These are phyloP conservation scores for Amblyopsis rosae DNA, from an alignment of 2,113 vertebrate genomes.

Conservation along the genomic window DNA sequence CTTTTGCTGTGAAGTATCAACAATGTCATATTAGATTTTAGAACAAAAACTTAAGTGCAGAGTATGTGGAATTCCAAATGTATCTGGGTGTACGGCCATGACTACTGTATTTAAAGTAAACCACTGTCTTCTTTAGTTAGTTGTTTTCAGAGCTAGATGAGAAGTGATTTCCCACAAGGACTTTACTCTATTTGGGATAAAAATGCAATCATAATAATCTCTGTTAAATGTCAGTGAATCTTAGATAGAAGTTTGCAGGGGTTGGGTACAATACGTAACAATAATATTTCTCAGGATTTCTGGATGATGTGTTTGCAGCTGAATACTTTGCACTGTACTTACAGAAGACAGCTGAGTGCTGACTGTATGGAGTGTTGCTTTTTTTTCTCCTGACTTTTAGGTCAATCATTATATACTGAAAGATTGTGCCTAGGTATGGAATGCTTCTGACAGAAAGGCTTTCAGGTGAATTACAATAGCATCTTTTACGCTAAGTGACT, in stretches of 20 bases:
- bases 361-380: neutral
- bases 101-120: too few species aligned
- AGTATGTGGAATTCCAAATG: neutral
- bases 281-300: slow-evolving; percentile 1
- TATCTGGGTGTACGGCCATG: neutral
- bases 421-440: neutral
- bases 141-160: slow-evolving; percentile 28
- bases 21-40: too few species aligned
- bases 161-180: slow-evolving; percentile 19
- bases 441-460: slow-evolving; percentile 15
- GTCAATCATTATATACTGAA: neutral
- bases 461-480: neutral
- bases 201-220: slow-evolving; percentile 59
- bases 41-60: neutral
- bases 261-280: neutral
- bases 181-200: slow-evolving; percentile 45
- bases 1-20: slow-evolving; percentile 7
- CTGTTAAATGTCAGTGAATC: slow-evolving; percentile 13
- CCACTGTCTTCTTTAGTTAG: neutral
- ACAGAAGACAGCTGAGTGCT: neutral
- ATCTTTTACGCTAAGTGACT: slow-evolving; percentile 5
- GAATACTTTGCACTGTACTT: neutral
- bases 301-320: neutral
- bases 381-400: neutral
- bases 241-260: neutral